Percentiles rank a stretch among this genome's conserved stretches.
These are phyloP conservation scores for Anodontia alba DNA, from an alignment of 2,888 invertebrate genomes.

Conservation along the genomic window DNA sequence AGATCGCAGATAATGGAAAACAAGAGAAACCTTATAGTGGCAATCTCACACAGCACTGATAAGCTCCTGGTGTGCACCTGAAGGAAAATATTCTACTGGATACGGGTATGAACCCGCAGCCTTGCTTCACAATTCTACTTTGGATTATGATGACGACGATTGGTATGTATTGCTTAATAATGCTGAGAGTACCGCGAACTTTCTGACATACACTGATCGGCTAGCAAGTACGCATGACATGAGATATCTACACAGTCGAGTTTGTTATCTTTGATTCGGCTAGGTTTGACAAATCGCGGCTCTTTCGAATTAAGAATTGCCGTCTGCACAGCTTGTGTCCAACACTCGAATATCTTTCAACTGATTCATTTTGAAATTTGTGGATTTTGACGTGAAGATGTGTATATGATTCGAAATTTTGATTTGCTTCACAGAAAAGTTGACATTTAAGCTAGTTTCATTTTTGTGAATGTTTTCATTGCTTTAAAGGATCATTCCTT, in stretches of 20 bases:
- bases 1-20: not conserved
- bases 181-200: not conserved
- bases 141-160: not conserved
- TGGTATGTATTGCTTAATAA: not conserved
- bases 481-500: too few relatives aligned
- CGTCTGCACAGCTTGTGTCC: not conserved
- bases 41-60: not conserved
- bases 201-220: not conserved
- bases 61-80: not conserved
- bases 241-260: too few relatives aligned
- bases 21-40: not conserved
- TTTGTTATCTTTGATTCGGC: too few relatives aligned
- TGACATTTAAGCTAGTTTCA: too few relatives aligned
- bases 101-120: not conserved
- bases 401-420: too few relatives aligned
- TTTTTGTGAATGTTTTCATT: too few relatives aligned
- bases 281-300: too few relatives aligned
- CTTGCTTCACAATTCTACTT: not conserved
- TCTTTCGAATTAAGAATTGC: not conserved
- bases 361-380: too few relatives aligned
- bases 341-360: too few relatives aligned
- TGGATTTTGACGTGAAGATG: too few relatives aligned
- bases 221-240: too few relatives aligned
- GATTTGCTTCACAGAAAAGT: too few relatives aligned
- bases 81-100: not conserved